A percentile compares a stretch with the other conserved stretches of the same genome.
These are phyloP conservation scores for Denticeps clupeoides DNA, from an alignment of 2,797 vertebrate genomes.

Conservation along the genomic window DNA sequence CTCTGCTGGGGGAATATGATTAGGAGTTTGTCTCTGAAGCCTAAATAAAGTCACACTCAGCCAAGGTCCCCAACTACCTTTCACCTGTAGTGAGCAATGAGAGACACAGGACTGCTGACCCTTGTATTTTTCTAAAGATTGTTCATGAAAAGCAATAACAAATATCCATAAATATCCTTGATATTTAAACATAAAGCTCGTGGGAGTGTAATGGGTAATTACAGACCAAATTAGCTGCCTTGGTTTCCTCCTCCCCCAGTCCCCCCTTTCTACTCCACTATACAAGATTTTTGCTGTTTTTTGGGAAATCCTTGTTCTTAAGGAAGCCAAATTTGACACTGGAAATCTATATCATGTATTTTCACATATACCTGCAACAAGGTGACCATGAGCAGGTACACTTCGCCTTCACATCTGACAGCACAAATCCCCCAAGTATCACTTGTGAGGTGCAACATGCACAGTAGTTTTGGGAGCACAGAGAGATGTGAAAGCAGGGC, in stretches of 20 bases:
- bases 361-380: constrained; percentile 40
- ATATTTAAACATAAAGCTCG: constrained; percentile 49
- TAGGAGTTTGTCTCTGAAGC: constrained; percentile 2
- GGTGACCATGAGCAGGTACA: constrained; percentile 34
- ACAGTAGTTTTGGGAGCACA: not conserved
- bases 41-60: constrained; percentile 11
- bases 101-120: constrained; percentile 51
- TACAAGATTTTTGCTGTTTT: constrained; percentile 32
- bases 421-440: constrained; percentile 29
- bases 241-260: constrained; percentile 45
- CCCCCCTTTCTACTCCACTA: constrained; percentile 20
- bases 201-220: constrained; percentile 54
- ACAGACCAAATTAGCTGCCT: constrained; percentile 53
- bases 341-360: constrained; percentile 39
- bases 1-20: not conserved
- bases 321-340: constrained; percentile 35
- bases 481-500: too few species aligned
- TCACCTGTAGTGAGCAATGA: constrained; percentile 54
- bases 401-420: constrained; percentile 28
- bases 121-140: constrained; percentile 57
- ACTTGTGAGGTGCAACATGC: not conserved
- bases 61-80: constrained; percentile 22
- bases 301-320: constrained; percentile 22
- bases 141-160: constrained; percentile 46
- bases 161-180: constrained; percentile 43